Evolutionary conservation across 1,140 invertebrate species (phyloP), one percentile per base, ranked within the genome.

Genomic region (Armadillidium nasatum): DNA sequence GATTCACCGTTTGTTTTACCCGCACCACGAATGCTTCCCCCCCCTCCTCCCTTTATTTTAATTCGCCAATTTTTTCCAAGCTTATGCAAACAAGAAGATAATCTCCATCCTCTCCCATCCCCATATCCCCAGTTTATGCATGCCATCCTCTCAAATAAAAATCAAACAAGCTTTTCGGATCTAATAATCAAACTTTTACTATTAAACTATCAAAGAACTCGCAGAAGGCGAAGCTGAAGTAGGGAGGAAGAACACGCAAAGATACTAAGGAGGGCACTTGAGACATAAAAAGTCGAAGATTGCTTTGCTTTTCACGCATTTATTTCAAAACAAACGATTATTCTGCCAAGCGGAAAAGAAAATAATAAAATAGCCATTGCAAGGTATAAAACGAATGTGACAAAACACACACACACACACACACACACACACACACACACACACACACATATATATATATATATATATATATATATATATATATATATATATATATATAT

Each of bases 111-210:
- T 6, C 33, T 33, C 33, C 33, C 33, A 33, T 6, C 33, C 2
- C 33, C 33, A 33, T 6, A 33, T 6, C 33, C 33, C 33, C 33
- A 33, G 33, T 3, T 33, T 33, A 33, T 33, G 33, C 33, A 6
- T 33, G 33, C 33, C 33, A 33, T 33, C 33, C 33, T 6, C 33
- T 33, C 50, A 19, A 60, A 19, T 60, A 60, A 60, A 60, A 15
- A 60, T 60, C 50, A 19, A 60, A 19, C 19, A 60, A 60, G 11
- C 50, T 7, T 60, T 19, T 15, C 7, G 19, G 19, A 60, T 15
- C 50, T 60, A 60, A 60, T 60, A 60, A 60, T 60, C 11, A 60
- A 60, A 60, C 50, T 60, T 60, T 60, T 60, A 60, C 50, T 60
- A 19, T 60, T 60, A 60, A 13, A 19, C 19, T 60, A 13, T 60